A percentile compares a stretch with the other conserved stretches of the same genome.
Evolutionary conservation across 2,888 invertebrate species (phyloP).

Genomic region (Andricus quercusramuli): DNA sequence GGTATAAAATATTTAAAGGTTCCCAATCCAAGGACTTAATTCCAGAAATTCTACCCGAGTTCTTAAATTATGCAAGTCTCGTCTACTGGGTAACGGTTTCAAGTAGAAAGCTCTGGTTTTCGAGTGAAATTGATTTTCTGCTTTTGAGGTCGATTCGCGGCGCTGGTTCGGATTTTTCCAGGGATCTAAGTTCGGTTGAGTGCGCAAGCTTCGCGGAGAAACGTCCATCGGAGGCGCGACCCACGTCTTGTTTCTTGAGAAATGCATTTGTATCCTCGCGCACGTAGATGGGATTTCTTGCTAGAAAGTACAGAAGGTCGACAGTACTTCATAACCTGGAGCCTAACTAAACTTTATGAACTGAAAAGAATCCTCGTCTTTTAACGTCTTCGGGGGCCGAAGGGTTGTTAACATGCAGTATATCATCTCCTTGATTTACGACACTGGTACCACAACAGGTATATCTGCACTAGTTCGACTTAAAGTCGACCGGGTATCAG

Average conservation of each 20-base stretch:
- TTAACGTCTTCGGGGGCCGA: conserved; percentile 5
- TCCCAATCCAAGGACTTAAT: not conserved
- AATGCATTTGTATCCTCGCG: conserved; percentile 36
- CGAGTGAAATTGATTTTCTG: conserved; percentile 40
- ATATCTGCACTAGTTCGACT: conserved; percentile 24
- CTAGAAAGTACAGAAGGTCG: conserved; percentile 36
- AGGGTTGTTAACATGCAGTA: conserved; percentile 19
- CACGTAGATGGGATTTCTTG: conserved; percentile 13
- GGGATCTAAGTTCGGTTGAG: conserved; percentile 33
- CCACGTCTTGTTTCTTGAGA: conserved; percentile 38
- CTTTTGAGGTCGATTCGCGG: conserved; percentile 40
- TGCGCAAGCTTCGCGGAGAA: conserved; percentile 41
- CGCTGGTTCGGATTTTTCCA: conserved; percentile 33
- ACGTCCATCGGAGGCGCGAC: conserved; percentile 38
- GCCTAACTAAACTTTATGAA: conserved; percentile 9
- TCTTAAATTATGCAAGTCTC: conserved; percentile 29
- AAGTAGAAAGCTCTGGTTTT: conserved; percentile 34
- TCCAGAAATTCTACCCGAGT: not conserved
- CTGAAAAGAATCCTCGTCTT: conserved; percentile 25
- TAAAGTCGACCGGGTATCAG: conserved; percentile 29
- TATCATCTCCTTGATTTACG: conserved; percentile 30
- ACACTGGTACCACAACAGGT: not conserved
- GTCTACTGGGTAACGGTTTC: conserved; percentile 12
- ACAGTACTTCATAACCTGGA: conserved; percentile 14
- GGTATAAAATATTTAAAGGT: not conserved